phyloP scores from a whole-genome alignment of 2,797 vertebrate genomes.

The Capromys pilorides region DNA sequence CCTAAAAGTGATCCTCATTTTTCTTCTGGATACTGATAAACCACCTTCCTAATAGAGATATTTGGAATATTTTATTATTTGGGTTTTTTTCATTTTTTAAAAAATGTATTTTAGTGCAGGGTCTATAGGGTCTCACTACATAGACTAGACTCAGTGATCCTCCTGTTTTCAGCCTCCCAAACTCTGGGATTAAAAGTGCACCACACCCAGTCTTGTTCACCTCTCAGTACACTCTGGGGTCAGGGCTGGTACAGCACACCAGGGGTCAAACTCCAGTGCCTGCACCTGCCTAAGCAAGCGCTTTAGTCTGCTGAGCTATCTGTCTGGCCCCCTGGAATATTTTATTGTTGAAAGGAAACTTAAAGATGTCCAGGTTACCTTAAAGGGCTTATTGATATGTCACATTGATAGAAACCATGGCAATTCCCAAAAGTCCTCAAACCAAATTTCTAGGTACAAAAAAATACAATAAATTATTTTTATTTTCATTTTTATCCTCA shows the following conservation, averaged over 20 bases:
- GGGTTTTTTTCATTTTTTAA: too few relatives aligned
- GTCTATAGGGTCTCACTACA: too few relatives aligned
- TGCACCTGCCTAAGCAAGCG: too few relatives aligned
- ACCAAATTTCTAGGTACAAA: neutral
- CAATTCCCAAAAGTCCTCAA: conserved; percentile 23
- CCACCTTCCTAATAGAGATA: conserved; percentile 30
- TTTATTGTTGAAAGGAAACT: conserved; percentile 5
- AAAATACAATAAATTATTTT: conserved; percentile 28
- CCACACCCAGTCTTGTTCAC: too few relatives aligned
- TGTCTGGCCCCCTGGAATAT: neutral
- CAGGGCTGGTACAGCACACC: too few relatives aligned
- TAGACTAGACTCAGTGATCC: too few relatives aligned
- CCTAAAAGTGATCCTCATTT: neutral
- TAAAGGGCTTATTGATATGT: neutral
- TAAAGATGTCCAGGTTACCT: conserved; percentile 32
- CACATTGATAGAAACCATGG: neutral
- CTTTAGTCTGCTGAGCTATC: too few relatives aligned
- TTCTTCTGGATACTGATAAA: conserved; percentile 13
- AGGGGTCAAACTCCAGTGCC: too few relatives aligned
- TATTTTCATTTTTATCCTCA: conserved; percentile 54
- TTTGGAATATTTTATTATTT: neutral
- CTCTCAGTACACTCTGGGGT: too few relatives aligned
- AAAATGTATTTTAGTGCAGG: too few relatives aligned
- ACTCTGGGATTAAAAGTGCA: too few relatives aligned
- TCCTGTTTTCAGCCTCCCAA: too few relatives aligned